These are phyloP conservation scores for Mythimna vitellina DNA, from an alignment of 2,888 invertebrate species.

Conservation along the genomic window DNA sequence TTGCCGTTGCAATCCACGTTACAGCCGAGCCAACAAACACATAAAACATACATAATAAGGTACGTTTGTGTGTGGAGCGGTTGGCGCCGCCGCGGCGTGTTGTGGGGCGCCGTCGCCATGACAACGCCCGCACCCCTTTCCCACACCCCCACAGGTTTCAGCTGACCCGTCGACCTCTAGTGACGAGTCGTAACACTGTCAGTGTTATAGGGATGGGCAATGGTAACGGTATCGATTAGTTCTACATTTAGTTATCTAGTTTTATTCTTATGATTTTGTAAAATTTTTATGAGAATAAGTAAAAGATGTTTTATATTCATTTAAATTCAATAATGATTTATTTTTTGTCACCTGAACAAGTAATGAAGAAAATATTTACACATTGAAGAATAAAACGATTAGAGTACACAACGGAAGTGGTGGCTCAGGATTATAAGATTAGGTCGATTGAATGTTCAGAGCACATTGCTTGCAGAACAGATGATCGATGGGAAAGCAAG, in stretches of 20 bases:
- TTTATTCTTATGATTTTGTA: background rate
- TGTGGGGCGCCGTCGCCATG: slow-evolving; percentile 87
- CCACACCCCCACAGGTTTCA: slow-evolving; percentile 75
- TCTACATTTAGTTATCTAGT: slow-evolving; percentile 4
- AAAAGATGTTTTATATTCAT: background rate
- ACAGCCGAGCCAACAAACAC: slow-evolving; percentile 79
- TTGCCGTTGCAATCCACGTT: slow-evolving; percentile 78
- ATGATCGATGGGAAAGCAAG: too few relatives aligned
- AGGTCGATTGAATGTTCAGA: too few relatives aligned
- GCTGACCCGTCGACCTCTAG: slow-evolving; percentile 88
- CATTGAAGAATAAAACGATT: too few relatives aligned
- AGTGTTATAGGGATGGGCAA: slow-evolving; percentile 74
- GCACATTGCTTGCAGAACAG: too few relatives aligned
- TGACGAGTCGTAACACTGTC: slow-evolving; percentile 85
- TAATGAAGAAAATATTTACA: background rate
- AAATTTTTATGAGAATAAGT: background rate
- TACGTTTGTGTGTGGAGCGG: slow-evolving; percentile 76
- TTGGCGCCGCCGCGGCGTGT: slow-evolving; percentile 89
- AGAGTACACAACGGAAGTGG: too few relatives aligned
- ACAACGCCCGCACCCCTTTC: slow-evolving; percentile 75
- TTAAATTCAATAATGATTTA: background rate
- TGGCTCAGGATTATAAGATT: too few relatives aligned
- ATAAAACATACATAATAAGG: slow-evolving; percentile 82
- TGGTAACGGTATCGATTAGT: slow-evolving; percentile 41
- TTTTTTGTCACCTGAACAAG: background rate